A percentile compares a stretch with the other conserved stretches of the same genome.
Conservation (phyloP, 1,140 invertebrate genomes). For the Tetramorium parvispinum region DNA sequence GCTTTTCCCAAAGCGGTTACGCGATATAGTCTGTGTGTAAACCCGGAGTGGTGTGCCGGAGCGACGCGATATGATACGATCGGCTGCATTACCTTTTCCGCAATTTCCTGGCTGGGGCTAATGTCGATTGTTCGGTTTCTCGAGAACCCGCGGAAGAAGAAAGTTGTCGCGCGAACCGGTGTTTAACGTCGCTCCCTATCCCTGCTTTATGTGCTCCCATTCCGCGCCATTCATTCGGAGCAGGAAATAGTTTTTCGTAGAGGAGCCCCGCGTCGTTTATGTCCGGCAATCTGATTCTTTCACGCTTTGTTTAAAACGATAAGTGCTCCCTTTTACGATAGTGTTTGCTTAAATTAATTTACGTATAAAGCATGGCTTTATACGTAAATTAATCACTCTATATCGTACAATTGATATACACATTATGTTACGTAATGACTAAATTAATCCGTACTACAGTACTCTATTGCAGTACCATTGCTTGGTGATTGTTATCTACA, state of each 20-base stretch:
- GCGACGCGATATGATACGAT: conserved; percentile 26
- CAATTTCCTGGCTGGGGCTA: conserved; percentile 40
- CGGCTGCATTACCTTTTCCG: conserved; percentile 1
- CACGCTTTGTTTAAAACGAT: conserved; percentile 14
- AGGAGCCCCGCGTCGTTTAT: conserved; percentile 5
- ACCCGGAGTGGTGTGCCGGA: neutral
- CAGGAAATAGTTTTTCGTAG: conserved; percentile 37
- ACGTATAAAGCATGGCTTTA: neutral
- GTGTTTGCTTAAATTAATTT: no score
- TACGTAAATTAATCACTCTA: neutral
- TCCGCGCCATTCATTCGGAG: conserved; percentile 40
- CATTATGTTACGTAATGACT: neutral
- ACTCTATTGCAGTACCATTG: neutral
- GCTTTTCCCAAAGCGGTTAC: conserved; percentile 15
- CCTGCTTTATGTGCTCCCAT: conserved; percentile 11
- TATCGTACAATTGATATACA: neutral
- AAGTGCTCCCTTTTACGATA: neutral
- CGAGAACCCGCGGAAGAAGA: neutral
- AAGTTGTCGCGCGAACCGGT: conserved; percentile 19
- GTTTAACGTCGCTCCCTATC: conserved; percentile 21
- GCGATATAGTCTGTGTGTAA: conserved; percentile 2
- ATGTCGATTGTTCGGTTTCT: conserved; percentile 40
- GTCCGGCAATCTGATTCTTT: conserved; percentile 30
- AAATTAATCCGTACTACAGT: neutral
- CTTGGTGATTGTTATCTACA: neutral